A percentile compares a stretch with the other conserved stretches of the same genome.
phyloP scores from a whole-genome alignment of 64 coral and sea anemone genomes.

The Anthopleura sola region DNA sequence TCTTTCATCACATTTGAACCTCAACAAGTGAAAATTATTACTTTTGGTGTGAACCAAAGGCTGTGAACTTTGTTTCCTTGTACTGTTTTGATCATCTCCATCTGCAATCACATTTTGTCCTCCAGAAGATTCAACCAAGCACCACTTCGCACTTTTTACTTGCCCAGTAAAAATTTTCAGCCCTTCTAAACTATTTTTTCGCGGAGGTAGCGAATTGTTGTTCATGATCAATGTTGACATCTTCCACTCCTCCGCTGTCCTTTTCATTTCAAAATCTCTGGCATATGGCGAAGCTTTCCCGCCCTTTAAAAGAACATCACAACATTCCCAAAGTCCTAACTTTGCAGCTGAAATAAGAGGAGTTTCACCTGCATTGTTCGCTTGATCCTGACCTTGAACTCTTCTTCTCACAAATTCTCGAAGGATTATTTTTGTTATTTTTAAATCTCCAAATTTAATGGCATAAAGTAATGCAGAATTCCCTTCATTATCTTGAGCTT shows the following conservation, averaged over 20 bases:
- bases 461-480: slow-evolving; percentile 70
- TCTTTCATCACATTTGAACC: too few relatives aligned
- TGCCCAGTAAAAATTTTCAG: background rate
- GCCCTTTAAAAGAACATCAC: slow-evolving; percentile 38
- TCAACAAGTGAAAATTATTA: too few relatives aligned
- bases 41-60: background rate
- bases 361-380: slow-evolving; percentile 73
- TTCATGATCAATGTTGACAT: background rate
- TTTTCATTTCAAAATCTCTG: slow-evolving; percentile 52
- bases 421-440: slow-evolving; percentile 43
- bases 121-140: background rate
- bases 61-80: background rate
- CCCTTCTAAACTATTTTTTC: background rate
- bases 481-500: slow-evolving; percentile 41
- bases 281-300: slow-evolving; percentile 58
- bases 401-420: slow-evolving; percentile 47
- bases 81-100: background rate
- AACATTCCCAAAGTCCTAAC: slow-evolving; percentile 45
- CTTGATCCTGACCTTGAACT: slow-evolving; percentile 49
- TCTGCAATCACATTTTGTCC: background rate
- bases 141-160: background rate
- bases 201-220: background rate
- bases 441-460: slow-evolving; percentile 48
- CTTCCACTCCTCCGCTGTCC: slow-evolving; percentile 60
- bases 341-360: slow-evolving; percentile 67